phyloP scores from a whole-genome alignment of 2,888 invertebrate genomes.

The Aphidius colemani region DNA sequence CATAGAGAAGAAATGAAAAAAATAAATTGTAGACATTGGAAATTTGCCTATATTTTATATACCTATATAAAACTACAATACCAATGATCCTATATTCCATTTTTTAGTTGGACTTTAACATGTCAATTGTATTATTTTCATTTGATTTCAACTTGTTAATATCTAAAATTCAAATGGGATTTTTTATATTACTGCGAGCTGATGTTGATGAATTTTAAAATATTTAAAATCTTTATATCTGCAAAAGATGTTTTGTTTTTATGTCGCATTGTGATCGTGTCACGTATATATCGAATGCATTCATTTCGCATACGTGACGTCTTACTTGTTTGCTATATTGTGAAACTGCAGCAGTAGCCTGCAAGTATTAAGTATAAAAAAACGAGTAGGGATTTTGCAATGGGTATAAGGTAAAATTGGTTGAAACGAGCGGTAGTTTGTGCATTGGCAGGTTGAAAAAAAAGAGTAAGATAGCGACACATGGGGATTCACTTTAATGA shows the following conservation, averaged over 20 bases:
- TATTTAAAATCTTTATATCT: no score
- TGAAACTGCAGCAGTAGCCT: slow-evolving; percentile 19
- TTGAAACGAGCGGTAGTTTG: background rate
- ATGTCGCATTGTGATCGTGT: slow-evolving; percentile 31
- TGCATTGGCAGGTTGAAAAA: slow-evolving; percentile 22
- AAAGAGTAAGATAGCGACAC: no score
- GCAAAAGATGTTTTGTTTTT: no score
- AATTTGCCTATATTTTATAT: no score
- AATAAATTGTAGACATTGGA: no score
- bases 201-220: no score
- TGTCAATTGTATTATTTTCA: no score
- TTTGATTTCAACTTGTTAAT: no score
- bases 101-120: background rate
- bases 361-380: slow-evolving; percentile 18
- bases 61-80: no score
- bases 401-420: slow-evolving; percentile 17
- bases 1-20: background rate
- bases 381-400: slow-evolving; percentile 12
- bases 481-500: slow-evolving; percentile 38
- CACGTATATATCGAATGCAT: slow-evolving; percentile 52
- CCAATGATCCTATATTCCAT: slow-evolving; percentile 47
- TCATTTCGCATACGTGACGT: slow-evolving; percentile 50
- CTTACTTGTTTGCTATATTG: slow-evolving; percentile 40
- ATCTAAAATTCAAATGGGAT: no score
- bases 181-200: slow-evolving; percentile 4